Evolutionary conservation across 2,888 invertebrate species (phyloP).

Genomic region (Hydroisotoma schaefferi): DNA sequence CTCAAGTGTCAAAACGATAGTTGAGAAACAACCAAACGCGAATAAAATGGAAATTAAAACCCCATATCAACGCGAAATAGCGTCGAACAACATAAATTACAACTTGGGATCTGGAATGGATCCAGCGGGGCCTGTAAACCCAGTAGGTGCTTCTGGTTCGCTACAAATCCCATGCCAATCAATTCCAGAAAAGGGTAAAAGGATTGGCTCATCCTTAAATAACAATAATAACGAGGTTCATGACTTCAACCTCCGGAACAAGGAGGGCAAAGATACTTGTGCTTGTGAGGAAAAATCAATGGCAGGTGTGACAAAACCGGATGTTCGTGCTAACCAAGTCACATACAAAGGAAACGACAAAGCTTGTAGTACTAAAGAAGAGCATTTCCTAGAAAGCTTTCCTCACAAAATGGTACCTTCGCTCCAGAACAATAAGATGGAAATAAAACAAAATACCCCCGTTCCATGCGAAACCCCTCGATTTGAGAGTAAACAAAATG

Average conservation of each 20-base stretch:
- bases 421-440: too few relatives aligned
- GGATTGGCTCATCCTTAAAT: conserved; percentile 7
- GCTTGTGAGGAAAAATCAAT: conserved; percentile 16
- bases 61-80: neutral
- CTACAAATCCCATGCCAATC: conserved; percentile 11
- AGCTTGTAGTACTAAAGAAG: neutral
- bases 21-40: neutral
- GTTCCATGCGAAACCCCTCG: too few relatives aligned
- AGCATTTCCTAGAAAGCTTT: neutral
- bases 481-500: neutral
- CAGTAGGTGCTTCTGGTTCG: neutral
- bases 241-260: conserved; percentile 16
- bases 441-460: neutral
- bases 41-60: conserved; percentile 2
- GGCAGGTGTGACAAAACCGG: neutral
- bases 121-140: conserved; percentile 13
- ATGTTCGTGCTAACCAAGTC: neutral
- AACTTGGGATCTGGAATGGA: neutral
- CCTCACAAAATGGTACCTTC: too few relatives aligned
- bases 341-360: conserved; percentile 5
- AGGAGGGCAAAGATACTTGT: conserved; percentile 22
- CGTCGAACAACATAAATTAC: neutral
- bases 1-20: conserved; percentile 3
- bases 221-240: conserved; percentile 35
- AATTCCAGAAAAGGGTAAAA: neutral